These are phyloP conservation scores for Crossocerus cetratus DNA, from an alignment of 2,888 invertebrate genomes.

Conservation along the genomic window DNA sequence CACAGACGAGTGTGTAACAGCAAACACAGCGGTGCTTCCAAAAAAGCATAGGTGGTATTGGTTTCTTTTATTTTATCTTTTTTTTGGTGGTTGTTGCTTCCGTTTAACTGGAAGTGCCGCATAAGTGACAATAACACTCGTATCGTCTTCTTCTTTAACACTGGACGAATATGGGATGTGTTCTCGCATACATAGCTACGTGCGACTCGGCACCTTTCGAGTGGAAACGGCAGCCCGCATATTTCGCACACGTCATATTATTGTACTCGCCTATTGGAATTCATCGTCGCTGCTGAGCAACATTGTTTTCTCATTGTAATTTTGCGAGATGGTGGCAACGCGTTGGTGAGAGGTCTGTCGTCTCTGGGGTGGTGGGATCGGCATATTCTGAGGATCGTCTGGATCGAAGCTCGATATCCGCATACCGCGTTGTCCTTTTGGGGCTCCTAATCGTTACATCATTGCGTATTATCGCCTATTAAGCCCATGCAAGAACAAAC, in stretches of 20 bases:
- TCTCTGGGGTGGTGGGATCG: slow-evolving; percentile 73
- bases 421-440: slow-evolving; percentile 83
- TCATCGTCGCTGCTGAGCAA: slow-evolving; percentile 97
- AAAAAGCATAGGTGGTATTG: slow-evolving; percentile 27
- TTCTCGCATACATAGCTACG: slow-evolving; percentile 15
- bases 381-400: slow-evolving; percentile 81
- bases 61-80: slow-evolving; percentile 15
- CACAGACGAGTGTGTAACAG: slow-evolving; percentile 12
- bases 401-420: slow-evolving; percentile 84
- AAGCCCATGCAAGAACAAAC: slow-evolving; percentile 22
- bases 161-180: neutral
- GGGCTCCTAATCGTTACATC: slow-evolving; percentile 77
- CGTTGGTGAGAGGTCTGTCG: slow-evolving; percentile 82
- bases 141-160: neutral
- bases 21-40: slow-evolving; percentile 27
- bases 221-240: too few species aligned
- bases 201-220: neutral
- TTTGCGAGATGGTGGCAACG: slow-evolving; percentile 88
- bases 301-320: slow-evolving; percentile 97
- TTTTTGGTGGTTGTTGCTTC: too few species aligned
- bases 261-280: slow-evolving; percentile 82
- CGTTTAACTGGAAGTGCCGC: slow-evolving; percentile 29
- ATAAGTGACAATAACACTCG: slow-evolving; percentile 2
- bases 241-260: neutral
- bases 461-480: slow-evolving; percentile 48